Percentiles rank a stretch among this genome's conserved stretches.
Conservation (phyloP, 2,888 invertebrate genomes). For the Euspilapteryx auroguttella region DNA sequence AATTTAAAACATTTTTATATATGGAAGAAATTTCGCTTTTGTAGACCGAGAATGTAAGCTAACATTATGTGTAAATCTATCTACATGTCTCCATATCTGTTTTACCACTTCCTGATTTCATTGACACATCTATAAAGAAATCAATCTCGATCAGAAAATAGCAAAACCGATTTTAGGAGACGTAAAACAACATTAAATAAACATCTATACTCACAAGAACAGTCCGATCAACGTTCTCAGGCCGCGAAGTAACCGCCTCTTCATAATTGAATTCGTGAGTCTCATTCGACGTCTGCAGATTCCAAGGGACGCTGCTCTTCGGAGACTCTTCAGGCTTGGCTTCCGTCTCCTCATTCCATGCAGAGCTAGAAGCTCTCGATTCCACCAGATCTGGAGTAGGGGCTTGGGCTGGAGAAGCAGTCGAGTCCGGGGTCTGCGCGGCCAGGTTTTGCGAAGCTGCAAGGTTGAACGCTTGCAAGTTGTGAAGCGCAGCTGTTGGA, state of each 20-base stretch:
- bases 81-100: too few relatives aligned
- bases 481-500: constrained; percentile 44
- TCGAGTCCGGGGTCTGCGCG: not conserved
- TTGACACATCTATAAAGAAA: too few relatives aligned
- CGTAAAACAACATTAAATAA: not conserved
- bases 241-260: constrained; percentile 28
- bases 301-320: constrained; percentile 45
- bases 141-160: too few relatives aligned
- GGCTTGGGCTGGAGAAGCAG: constrained; percentile 27
- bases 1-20: too few relatives aligned
- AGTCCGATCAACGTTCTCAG: constrained; percentile 41
- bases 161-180: too few relatives aligned
- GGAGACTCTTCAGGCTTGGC: constrained; percentile 31
- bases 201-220: constrained; percentile 36
- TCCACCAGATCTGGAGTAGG: constrained; percentile 36
- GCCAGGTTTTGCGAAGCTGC: constrained; percentile 18
- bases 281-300: constrained; percentile 28
- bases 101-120: too few relatives aligned
- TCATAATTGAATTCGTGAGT: constrained; percentile 42
- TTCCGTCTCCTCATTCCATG: constrained; percentile 31
- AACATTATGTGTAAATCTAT: too few relatives aligned
- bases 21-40: too few relatives aligned
- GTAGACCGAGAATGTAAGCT: too few relatives aligned
- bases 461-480: constrained; percentile 40
- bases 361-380: constrained; percentile 30